Evolutionary conservation across 2,797 vertebrate genomes (phyloP).

Genomic region (Lindbergichthys nudifrons): DNA sequence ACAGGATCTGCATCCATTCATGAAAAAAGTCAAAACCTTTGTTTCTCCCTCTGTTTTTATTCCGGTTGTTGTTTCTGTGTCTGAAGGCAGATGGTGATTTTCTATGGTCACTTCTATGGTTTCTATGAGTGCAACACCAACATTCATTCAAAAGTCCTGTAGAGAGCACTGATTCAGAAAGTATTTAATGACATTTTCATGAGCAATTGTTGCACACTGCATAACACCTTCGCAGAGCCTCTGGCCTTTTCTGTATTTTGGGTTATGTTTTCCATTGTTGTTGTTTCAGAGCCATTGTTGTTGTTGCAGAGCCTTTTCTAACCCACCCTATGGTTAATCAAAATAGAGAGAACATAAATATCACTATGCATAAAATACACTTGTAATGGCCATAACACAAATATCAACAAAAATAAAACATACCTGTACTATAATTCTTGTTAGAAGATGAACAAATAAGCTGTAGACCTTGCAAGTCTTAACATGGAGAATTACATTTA

Average conservation of each 20-base stretch:
- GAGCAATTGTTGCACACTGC: conserved; percentile 29
- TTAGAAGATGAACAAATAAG: too few species aligned
- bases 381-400: not conserved
- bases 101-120: conserved; percentile 11
- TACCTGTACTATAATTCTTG: too few species aligned
- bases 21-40: conserved; percentile 23
- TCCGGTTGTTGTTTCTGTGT: not conserved
- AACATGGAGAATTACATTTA: too few species aligned
- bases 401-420: not conserved
- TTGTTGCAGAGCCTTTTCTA: too few species aligned
- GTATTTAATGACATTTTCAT: conserved; percentile 2
- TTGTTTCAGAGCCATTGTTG: not conserved
- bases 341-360: too few species aligned
- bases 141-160: not conserved
- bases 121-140: not conserved
- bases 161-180: conserved; percentile 1
- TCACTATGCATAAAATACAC: too few species aligned
- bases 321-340: too few species aligned
- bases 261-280: not conserved
- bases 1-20: conserved; percentile 25
- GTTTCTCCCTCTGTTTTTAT: conserved; percentile 6
- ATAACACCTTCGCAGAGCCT: not conserved
- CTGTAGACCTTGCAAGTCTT: too few species aligned
- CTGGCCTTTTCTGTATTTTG: not conserved
- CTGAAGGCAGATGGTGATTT: conserved; percentile 7